phyloP scores from a whole-genome alignment of 2,888 invertebrate genomes.

The Psylliodes chrysocephalus region DNA sequence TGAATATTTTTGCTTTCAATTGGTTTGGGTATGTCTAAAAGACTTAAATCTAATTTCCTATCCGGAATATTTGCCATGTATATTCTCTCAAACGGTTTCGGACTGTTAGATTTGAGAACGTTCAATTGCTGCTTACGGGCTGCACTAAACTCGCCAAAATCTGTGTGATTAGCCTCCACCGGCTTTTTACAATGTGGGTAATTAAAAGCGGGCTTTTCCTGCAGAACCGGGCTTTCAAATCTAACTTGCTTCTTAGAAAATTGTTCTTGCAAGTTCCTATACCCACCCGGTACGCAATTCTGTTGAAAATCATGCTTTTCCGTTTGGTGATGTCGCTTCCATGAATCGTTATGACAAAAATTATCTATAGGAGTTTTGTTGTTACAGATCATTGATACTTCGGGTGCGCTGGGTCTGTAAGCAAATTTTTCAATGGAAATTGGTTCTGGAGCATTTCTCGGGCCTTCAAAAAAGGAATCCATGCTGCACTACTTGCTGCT shows the following conservation, averaged over 20 bases:
- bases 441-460: constrained; percentile 56
- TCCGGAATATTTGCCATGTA: constrained; percentile 62
- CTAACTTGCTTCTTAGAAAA: constrained; percentile 58
- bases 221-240: constrained; percentile 55
- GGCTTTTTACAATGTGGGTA: constrained; percentile 38
- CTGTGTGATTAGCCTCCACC: constrained; percentile 7
- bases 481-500: constrained; percentile 49
- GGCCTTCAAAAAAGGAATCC: constrained; percentile 62
- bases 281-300: constrained; percentile 22
- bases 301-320: constrained; percentile 9
- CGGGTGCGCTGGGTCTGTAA: constrained; percentile 56
- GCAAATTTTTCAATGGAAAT: constrained; percentile 40
- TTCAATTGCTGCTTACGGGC: constrained; percentile 16
- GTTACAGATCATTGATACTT: constrained; percentile 58
- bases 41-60: constrained; percentile 60
- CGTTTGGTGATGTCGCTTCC: constrained; percentile 49
- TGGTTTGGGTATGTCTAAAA: constrained; percentile 54
- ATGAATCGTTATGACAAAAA: constrained; percentile 49
- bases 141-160: constrained; percentile 17
- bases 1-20: constrained; percentile 7
- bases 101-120: not conserved
- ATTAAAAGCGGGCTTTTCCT: constrained; percentile 31
- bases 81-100: constrained; percentile 56
- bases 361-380: constrained; percentile 29
- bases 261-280: constrained; percentile 27